These are phyloP conservation scores for Saxicola maurus DNA, from an alignment of 2,797 vertebrate genomes.

Conservation along the genomic window DNA sequence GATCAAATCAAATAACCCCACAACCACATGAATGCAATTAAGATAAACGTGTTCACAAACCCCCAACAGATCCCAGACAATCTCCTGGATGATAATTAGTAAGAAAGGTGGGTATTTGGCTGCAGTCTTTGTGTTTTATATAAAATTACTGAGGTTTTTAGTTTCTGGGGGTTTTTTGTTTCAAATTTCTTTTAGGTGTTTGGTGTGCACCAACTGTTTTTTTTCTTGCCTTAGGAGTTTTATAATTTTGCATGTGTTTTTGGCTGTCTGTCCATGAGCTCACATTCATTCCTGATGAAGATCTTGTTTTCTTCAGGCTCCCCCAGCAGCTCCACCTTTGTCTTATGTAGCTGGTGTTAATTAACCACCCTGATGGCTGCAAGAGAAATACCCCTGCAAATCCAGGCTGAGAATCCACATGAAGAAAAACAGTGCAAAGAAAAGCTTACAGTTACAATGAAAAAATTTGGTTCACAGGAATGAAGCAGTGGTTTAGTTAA, in stretches of 20 bases:
- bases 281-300: not conserved
- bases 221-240: not conserved
- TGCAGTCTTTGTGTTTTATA: not conserved
- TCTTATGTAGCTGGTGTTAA: not conserved
- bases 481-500: not conserved
- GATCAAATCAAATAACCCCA: not conserved
- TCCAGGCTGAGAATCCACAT: not conserved
- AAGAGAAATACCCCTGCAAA: not conserved
- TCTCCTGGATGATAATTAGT: not conserved
- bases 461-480: slow-evolving; percentile 6
- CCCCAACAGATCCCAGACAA: not conserved
- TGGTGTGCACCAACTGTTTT: accelerated
- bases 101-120: not conserved
- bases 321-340: not conserved
- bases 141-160: not conserved
- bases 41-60: not conserved
- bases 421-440: not conserved
- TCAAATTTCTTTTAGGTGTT: not conserved
- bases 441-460: not conserved
- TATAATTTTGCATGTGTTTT: not conserved
- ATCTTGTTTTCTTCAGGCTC: not conserved
- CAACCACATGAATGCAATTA: not conserved
- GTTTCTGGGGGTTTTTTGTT: not conserved
- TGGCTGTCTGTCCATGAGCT: not conserved
- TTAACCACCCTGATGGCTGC: not conserved